These are phyloP conservation scores for Chaetodon trifasciatus DNA, from an alignment of 2,797 vertebrate genomes.

Conservation along the genomic window DNA sequence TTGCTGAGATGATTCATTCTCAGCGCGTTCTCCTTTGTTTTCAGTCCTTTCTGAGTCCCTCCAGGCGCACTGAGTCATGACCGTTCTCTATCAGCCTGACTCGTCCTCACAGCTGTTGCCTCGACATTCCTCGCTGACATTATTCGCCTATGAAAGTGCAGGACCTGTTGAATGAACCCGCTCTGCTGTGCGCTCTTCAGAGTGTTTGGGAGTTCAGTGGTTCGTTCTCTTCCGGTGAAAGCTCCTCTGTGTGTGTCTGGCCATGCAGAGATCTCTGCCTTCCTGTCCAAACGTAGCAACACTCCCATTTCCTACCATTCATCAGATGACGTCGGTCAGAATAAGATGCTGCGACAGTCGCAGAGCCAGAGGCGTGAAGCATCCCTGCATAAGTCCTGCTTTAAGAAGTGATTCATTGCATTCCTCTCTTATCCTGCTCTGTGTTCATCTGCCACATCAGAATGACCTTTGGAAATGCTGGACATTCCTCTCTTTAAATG, in stretches of 20 bases:
- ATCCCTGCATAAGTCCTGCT: constrained; percentile 5
- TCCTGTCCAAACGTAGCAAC: constrained; percentile 64
- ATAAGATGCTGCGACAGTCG: constrained; percentile 30
- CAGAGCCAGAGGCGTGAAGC: not conserved
- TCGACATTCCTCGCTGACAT: constrained; percentile 47
- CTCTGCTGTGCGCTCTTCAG: constrained; percentile 34
- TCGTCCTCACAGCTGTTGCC: constrained; percentile 42
- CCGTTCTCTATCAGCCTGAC: constrained; percentile 1
- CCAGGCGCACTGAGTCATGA: constrained; percentile 18
- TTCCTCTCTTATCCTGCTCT: constrained; percentile 41
- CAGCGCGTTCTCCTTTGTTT: constrained; percentile 14
- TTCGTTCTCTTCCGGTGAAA: constrained; percentile 51
- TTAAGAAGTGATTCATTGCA: constrained; percentile 37
- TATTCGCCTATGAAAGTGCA: constrained; percentile 30
- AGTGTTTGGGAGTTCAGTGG: constrained; percentile 22
- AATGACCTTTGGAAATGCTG: constrained; percentile 46
- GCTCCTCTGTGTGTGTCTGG: constrained; percentile 22
- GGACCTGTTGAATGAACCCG: constrained; percentile 36
- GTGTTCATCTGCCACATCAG: constrained; percentile 31
- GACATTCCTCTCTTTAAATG: constrained; percentile 68
- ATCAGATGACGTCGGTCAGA: constrained; percentile 38
- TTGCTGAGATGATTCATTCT: constrained; percentile 36
- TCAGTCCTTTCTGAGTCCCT: not conserved
- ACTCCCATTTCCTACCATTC: constrained; percentile 74
- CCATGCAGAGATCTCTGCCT: constrained; percentile 48